These are phyloP conservation scores for Coelopa frigida DNA, from an alignment of 1,140 invertebrate species.

Conservation along the genomic window DNA sequence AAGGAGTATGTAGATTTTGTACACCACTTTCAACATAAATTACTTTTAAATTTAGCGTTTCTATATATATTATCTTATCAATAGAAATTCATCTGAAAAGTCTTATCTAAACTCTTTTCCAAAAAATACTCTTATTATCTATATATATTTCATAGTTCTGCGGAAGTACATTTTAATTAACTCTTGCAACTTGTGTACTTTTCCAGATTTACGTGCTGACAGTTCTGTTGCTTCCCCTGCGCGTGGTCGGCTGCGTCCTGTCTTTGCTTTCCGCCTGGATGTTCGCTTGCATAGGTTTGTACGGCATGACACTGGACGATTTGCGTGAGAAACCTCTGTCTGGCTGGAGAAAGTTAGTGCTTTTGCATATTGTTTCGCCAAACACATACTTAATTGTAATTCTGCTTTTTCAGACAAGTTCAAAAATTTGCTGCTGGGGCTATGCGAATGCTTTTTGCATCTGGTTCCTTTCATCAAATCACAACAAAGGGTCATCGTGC, in stretches of 20 bases:
- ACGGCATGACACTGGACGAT: constrained; percentile 68
- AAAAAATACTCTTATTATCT: too few species aligned
- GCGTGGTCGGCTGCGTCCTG: constrained; percentile 64
- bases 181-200: constrained; percentile 19
- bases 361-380: not conserved
- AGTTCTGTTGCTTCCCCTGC: constrained; percentile 66
- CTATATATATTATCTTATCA: too few species aligned
- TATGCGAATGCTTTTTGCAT: constrained; percentile 68
- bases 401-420: constrained; percentile 22
- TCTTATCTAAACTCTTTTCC: too few species aligned
- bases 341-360: constrained; percentile 73
- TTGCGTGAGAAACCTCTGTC: constrained; percentile 63
- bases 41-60: too few species aligned
- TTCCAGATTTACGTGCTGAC: constrained; percentile 75
- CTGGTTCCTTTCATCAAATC: constrained; percentile 72
- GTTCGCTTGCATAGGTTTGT: constrained; percentile 69
- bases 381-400: constrained; percentile 1
- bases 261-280: constrained; percentile 73
- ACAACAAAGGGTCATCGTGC: constrained; percentile 61
- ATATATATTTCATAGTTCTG: too few species aligned
- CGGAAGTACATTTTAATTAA: too few species aligned
- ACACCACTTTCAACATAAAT: too few species aligned
- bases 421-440: constrained; percentile 25
- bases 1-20: too few species aligned
- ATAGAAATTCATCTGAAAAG: too few species aligned